Conservation (phyloP, 2,113 vertebrate genomes). For the Chionis minor region DNA sequence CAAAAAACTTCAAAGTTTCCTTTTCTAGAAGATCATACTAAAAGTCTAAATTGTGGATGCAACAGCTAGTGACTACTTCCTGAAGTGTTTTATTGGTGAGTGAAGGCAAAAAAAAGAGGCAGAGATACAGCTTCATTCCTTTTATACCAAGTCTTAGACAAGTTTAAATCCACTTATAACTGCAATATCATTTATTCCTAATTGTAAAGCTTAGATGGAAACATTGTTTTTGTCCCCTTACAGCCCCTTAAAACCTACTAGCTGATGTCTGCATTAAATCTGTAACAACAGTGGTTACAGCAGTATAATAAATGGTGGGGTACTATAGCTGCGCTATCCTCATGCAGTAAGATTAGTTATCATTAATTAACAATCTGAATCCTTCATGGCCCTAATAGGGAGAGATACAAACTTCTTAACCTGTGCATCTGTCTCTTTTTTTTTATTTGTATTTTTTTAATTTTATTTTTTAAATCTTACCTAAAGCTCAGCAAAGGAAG, state of each 20-base stretch:
- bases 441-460: neutral
- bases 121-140: neutral
- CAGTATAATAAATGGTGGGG: neutral
- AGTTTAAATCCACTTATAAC: neutral
- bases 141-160: neutral
- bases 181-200: neutral
- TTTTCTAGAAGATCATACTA: neutral
- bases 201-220: neutral
- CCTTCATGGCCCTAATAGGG: neutral
- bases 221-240: neutral
- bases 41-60: neutral
- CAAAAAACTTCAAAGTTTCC: neutral
- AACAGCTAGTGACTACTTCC: neutral
- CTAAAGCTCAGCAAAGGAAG: slow-evolving; percentile 83
- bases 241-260: neutral
- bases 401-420: neutral
- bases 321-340: neutral
- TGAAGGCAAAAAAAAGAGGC: neutral
- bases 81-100: neutral
- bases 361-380: neutral
- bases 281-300: neutral
- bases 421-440: neutral
- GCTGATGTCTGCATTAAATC: neutral
- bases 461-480: neutral
- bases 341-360: neutral